Evolutionary conservation across 2,888 invertebrate species (phyloP).

Genomic region (Limnephilus lunatus): DNA sequence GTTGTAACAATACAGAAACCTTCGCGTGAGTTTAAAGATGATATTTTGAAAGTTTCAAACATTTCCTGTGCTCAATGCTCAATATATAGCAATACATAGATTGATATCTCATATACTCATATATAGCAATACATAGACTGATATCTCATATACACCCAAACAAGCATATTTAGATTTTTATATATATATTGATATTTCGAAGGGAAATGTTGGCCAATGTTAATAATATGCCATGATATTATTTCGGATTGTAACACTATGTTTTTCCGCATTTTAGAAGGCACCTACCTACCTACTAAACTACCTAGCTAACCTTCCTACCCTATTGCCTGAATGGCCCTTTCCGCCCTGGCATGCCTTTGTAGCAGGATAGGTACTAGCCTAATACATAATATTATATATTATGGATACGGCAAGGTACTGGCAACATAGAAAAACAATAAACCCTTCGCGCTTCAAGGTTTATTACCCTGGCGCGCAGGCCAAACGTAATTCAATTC

Average conservation of each 20-base stretch:
- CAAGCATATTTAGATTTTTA: too few relatives aligned
- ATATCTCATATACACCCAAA: too few relatives aligned
- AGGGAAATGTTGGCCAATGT: too few relatives aligned
- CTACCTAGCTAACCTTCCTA: background rate
- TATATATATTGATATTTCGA: too few relatives aligned
- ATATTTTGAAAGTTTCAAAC: too few relatives aligned
- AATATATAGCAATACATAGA: too few relatives aligned
- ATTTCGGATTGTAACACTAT: background rate
- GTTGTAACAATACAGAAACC: too few relatives aligned
- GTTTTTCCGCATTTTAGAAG: background rate
- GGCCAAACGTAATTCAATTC: background rate
- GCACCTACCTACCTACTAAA: too few relatives aligned
- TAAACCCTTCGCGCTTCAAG: background rate
- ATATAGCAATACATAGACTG: too few relatives aligned
- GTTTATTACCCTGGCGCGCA: background rate
- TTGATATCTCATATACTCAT: too few relatives aligned
- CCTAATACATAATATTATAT: background rate
- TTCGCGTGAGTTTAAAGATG: too few relatives aligned
- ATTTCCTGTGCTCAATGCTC: too few relatives aligned
- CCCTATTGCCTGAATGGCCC: background rate
- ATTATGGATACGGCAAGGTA: background rate
- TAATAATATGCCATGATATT: background rate
- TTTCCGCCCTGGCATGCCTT: background rate
- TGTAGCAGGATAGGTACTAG: background rate
- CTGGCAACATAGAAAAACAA: constrained; percentile 12